phyloP scores from a whole-genome alignment of 2,888 invertebrate genomes.

The Epirrhoe alternata region DNA sequence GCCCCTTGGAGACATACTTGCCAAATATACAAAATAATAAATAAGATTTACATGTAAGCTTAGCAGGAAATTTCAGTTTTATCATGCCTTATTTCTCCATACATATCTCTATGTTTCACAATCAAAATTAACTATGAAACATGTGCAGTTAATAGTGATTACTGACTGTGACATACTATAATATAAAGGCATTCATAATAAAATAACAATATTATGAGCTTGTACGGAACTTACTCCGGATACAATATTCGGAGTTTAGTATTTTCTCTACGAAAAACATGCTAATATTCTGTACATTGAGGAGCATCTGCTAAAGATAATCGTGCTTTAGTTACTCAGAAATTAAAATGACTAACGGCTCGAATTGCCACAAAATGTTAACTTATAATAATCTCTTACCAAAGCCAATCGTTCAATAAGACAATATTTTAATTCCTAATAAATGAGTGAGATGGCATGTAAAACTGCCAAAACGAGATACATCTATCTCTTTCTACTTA shows the following conservation, averaged over 20 bases:
- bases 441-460: background rate
- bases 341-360: background rate
- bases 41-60: background rate
- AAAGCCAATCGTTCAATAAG: background rate
- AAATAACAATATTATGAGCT: background rate
- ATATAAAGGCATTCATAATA: background rate
- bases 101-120: background rate
- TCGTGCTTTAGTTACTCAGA: background rate
- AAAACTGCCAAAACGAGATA: background rate
- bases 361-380: too few relatives aligned
- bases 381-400: constrained; percentile 2
- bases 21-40: background rate
- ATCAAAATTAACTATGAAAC: too few relatives aligned
- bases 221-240: background rate
- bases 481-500: background rate
- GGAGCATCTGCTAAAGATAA: background rate
- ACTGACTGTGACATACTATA: background rate
- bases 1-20: background rate
- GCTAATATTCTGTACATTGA: background rate
- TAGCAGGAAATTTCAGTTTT: background rate
- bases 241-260: background rate
- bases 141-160: background rate
- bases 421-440: background rate
- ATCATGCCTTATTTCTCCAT: background rate
- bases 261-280: background rate